phyloP scores from a whole-genome alignment of 2,888 invertebrate genomes.

The Zygothrica quintamaculata region DNA sequence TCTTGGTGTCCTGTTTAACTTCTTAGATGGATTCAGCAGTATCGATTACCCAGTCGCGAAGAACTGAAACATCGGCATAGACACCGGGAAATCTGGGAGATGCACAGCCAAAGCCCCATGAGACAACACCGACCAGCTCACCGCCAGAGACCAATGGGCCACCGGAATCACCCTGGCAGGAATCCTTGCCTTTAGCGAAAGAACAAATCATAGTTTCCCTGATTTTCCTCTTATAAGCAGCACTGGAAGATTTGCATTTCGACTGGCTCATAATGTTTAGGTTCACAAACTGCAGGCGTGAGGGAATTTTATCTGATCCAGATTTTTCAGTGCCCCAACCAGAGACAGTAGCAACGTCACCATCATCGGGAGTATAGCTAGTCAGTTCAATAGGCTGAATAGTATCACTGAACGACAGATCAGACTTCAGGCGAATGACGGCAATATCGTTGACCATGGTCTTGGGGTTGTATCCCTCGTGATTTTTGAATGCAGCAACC shows the following conservation, averaged over 20 bases:
- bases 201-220: conserved; percentile 42
- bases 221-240: conserved; percentile 67
- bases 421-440: conserved; percentile 84
- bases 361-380: conserved; percentile 50
- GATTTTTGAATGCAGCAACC: conserved; percentile 70
- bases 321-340: conserved; percentile 69
- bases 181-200: conserved; percentile 39
- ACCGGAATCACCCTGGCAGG: conserved; percentile 52
- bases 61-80: conserved; percentile 49
- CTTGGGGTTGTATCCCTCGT: conserved; percentile 85
- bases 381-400: background rate
- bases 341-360: conserved; percentile 51
- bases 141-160: conserved; percentile 36
- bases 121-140: conserved; percentile 43
- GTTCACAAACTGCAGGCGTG: conserved; percentile 84
- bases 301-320: conserved; percentile 51
- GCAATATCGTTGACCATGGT: conserved; percentile 87
- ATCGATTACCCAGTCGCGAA: conserved; percentile 53
- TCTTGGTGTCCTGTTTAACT: no score
- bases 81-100: conserved; percentile 64
- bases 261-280: conserved; percentile 83
- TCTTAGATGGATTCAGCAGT: conserved; percentile 18
- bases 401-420: background rate
- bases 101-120: conserved; percentile 76
- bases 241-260: conserved; percentile 83